A percentile compares a stretch with the other conserved stretches of the same genome.
phyloP scores from a whole-genome alignment of 2,797 vertebrate species.

The Lacerta agilis region DNA sequence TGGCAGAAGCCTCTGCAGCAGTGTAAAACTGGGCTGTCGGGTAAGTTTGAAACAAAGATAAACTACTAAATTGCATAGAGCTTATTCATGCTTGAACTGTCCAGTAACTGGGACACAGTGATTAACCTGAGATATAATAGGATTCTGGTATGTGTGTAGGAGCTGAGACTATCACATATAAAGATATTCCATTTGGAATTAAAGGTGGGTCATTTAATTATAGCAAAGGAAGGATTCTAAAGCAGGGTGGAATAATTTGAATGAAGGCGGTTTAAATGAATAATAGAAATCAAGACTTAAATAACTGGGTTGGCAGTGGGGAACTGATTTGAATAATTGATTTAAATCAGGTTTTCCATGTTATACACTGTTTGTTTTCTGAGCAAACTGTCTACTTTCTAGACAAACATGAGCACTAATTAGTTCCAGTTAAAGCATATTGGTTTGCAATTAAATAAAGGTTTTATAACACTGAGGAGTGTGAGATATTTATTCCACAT shows the following conservation, averaged over 20 bases:
- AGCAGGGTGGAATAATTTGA: background rate
- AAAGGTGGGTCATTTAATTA: background rate
- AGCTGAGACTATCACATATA: background rate
- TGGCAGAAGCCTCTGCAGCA: background rate
- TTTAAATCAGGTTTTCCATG: background rate
- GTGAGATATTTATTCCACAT: background rate
- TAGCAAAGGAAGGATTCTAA: background rate
- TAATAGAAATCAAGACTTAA: background rate
- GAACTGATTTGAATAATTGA: too few species aligned
- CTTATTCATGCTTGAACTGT: background rate
- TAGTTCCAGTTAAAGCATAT: background rate
- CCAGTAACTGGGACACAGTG: background rate
- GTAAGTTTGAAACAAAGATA: background rate
- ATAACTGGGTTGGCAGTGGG: background rate
- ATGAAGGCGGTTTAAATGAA: background rate
- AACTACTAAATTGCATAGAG: background rate
- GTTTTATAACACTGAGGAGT: background rate
- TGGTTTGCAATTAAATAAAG: background rate
- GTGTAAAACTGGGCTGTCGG: background rate
- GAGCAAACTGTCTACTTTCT: background rate
- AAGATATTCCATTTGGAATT: background rate
- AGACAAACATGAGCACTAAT: background rate
- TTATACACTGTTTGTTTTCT: background rate
- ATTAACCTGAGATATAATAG: background rate
- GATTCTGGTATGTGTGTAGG: background rate